A percentile compares a stretch with the other conserved stretches of the same genome.
Conservation (phyloP, 1,140 invertebrate species). For the Gonioctena quinquepunctata region DNA sequence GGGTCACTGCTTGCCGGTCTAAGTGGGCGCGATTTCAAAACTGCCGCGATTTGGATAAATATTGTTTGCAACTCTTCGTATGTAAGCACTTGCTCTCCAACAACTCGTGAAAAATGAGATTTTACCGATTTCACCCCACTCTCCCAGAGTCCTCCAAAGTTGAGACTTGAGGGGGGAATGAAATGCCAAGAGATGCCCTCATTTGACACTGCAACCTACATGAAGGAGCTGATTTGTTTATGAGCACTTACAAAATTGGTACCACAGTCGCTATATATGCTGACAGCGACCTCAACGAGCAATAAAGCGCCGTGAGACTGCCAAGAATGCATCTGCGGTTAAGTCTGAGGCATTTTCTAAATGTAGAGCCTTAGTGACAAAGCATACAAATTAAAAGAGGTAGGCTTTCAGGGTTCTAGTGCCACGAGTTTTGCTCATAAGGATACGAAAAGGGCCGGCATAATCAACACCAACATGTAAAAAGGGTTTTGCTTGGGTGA, state of each 20-base stretch:
- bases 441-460: background rate
- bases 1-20: background rate
- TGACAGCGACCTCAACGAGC: constrained; percentile 20
- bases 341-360: constrained; percentile 43
- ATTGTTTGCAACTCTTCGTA: constrained; percentile 1
- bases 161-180: background rate
- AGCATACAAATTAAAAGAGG: constrained; percentile 46
- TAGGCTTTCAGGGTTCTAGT: constrained; percentile 40
- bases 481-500: constrained; percentile 17
- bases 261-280: background rate
- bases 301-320: constrained; percentile 41
- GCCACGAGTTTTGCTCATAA: too few relatives aligned
- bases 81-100: constrained; percentile 5
- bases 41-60: constrained; percentile 15
- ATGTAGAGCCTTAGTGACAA: constrained; percentile 44
- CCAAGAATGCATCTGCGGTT: constrained; percentile 39
- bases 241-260: constrained; percentile 15
- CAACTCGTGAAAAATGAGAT: constrained; percentile 3
- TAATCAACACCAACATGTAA: too few relatives aligned
- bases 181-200: constrained; percentile 1
- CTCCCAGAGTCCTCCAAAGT: constrained; percentile 15
- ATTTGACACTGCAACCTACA: too few relatives aligned
- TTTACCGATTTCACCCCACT: constrained; percentile 10
- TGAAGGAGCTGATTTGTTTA: too few relatives aligned
- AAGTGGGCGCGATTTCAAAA: constrained; percentile 2